Evolutionary conservation across 2,888 invertebrate genomes (phyloP), one percentile per base, ranked within the genome.

Genomic region (Erebia epiphron): DNA sequence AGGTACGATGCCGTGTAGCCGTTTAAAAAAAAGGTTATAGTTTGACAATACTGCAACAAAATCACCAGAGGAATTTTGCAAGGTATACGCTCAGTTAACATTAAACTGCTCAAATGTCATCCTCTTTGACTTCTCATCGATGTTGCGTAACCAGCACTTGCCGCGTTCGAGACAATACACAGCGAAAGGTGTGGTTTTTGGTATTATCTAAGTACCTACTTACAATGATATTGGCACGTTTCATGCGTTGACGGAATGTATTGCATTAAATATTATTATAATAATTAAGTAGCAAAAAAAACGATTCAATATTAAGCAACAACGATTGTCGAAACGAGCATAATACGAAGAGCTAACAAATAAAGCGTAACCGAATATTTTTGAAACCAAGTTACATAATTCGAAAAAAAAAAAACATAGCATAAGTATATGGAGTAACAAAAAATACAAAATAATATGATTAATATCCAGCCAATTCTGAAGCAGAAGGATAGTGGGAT

Each of bases 401-500:
- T 14, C n/a, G 3, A 58, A 14, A 60, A 69, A 70, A 1, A 21
- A 58, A 14, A 60, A 69, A 70, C 21, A 21, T 21, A 21, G 2
- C 21, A 21, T 21, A 8, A 3, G 5, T n/a, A 41, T 14, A 26
- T 8, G 10, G 0, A 60, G 10, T 21, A 62, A 14, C 8, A 46
- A 63, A 14, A n/a, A n/a, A n/a, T n/a, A n/a, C n/a, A n/a, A n/a
- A n/a, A n/a, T 8, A n/a, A 2, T 67, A 18, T 35, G 10, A 67
- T 60, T 75, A 92, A 77, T 93, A 89, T 41, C 96, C 96, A 71
- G 95, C 94, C 67, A 96, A 86, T 73, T 95, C 95, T 3, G 94
- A 94, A 0, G 95, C 94, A 0, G 96, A 95, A 0, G 97, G 96
- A 84, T 96, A 97, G 79, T 95, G 95, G 0, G 96, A 95, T 14